Conservation (phyloP, 2,797 vertebrate species). For the Danio albolineatus region DNA sequence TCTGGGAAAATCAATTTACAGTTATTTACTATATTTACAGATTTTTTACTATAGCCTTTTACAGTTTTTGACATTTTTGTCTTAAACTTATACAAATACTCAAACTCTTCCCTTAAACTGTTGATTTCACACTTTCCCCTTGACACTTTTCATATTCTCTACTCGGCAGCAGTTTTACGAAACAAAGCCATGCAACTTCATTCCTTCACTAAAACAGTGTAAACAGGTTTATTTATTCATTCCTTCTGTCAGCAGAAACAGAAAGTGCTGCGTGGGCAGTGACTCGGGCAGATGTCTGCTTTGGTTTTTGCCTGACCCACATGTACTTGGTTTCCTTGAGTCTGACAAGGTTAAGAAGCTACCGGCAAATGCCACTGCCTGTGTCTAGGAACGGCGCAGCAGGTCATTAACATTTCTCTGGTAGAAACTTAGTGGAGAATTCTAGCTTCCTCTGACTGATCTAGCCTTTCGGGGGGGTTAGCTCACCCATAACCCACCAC, state of each 20-base stretch:
- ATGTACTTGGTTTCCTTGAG: slow-evolving; percentile 32
- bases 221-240: slow-evolving; percentile 52
- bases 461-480: slow-evolving; percentile 10
- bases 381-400: slow-evolving; percentile 9
- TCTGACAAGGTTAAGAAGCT: slow-evolving; percentile 58
- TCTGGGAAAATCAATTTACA: too few species aligned
- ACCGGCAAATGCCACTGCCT: slow-evolving; percentile 29
- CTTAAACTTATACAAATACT: too few species aligned
- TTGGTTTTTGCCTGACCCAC: slow-evolving; percentile 15
- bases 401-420: slow-evolving; percentile 52
- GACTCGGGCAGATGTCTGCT: slow-evolving; percentile 8
- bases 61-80: too few species aligned
- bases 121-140: slow-evolving; percentile 3
- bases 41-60: too few species aligned
- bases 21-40: too few species aligned
- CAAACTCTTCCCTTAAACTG: background rate
- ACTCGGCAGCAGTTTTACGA: background rate
- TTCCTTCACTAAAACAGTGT: slow-evolving; percentile 15
- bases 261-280: slow-evolving; percentile 38
- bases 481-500: background rate
- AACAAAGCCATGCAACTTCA: background rate
- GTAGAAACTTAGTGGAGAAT: slow-evolving; percentile 32
- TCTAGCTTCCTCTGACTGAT: slow-evolving; percentile 51
- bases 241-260: slow-evolving; percentile 51
- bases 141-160: background rate